A percentile compares a stretch with the other conserved stretches of the same genome.
Evolutionary conservation across 2,113 vertebrate species (phyloP).

Genomic region (Haliaeetus leucogaster): DNA sequence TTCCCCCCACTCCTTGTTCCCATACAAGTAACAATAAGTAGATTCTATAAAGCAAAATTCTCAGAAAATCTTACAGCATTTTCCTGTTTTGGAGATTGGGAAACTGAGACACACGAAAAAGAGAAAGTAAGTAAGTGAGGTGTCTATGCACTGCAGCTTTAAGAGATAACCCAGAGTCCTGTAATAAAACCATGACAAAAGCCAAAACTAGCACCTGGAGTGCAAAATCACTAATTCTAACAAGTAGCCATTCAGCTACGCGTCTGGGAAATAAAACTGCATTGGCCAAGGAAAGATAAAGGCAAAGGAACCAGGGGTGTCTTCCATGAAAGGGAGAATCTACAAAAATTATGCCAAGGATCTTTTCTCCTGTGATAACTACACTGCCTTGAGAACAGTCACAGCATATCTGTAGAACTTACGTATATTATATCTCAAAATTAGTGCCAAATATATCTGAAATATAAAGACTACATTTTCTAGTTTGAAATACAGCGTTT

Average conservation of each 20-base stretch:
- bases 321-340: neutral
- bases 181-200: neutral
- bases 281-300: neutral
- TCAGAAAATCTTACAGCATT: neutral
- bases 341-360: neutral
- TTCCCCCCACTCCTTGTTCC: neutral
- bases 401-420: neutral
- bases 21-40: neutral
- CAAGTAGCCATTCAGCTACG: neutral
- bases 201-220: neutral
- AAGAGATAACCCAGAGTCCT: neutral
- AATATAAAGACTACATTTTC: neutral
- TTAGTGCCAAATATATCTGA: neutral
- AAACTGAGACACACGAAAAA: neutral
- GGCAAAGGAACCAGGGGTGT: rapidly evolving
- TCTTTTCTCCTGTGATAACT: neutral
- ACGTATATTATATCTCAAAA: neutral
- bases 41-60: neutral
- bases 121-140: too few relatives aligned
- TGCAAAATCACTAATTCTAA: neutral
- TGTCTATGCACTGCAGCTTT: neutral
- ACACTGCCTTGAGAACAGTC: neutral
- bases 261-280: neutral
- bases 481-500: neutral
- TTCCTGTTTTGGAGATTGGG: neutral